Conservation (phyloP, 2,888 invertebrate genomes). For the Ischnus inquisitorius region DNA sequence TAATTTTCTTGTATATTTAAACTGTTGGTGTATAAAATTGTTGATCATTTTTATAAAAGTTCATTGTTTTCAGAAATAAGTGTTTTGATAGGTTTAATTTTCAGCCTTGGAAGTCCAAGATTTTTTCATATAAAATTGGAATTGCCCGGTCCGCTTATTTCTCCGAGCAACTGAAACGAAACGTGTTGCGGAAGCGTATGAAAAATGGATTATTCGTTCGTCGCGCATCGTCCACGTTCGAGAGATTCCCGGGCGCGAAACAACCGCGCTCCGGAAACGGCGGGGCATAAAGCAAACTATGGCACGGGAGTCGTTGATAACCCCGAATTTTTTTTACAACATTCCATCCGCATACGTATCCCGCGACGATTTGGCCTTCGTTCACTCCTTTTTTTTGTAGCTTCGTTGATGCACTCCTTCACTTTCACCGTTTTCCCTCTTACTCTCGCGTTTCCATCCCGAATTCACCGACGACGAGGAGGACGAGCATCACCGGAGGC, state of each 20-base stretch:
- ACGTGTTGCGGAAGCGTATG: background rate
- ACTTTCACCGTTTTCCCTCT: constrained; percentile 36
- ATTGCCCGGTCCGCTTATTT: constrained; percentile 10
- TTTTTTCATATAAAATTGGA: constrained; percentile 2
- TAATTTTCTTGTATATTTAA: too few relatives aligned
- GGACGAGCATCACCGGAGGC: constrained; percentile 57
- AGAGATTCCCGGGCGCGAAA: constrained; percentile 13
- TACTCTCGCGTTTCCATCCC: constrained; percentile 19
- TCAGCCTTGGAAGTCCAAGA: too few relatives aligned
- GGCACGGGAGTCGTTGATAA: constrained; percentile 49
- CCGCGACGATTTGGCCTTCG: constrained; percentile 9
- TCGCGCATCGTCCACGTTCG: constrained; percentile 53
- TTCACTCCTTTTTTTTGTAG: constrained; percentile 11
- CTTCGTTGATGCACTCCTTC: constrained; percentile 24
- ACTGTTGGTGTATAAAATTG: too few relatives aligned
- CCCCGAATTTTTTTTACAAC: constrained; percentile 55
- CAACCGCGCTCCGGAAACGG: background rate
- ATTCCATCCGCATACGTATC: constrained; percentile 19
- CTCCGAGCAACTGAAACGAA: background rate
- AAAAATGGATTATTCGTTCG: constrained; percentile 65
- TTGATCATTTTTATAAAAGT: too few relatives aligned
- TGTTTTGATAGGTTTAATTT: too few relatives aligned
- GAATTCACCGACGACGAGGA: constrained; percentile 51
- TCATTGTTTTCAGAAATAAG: too few relatives aligned
- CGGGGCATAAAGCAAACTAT: constrained; percentile 43